Evolutionary conservation across 2,797 vertebrate genomes (phyloP), one percentile per base, ranked within the genome.

Genomic region (Ptychobarbus kaznakovi): DNA sequence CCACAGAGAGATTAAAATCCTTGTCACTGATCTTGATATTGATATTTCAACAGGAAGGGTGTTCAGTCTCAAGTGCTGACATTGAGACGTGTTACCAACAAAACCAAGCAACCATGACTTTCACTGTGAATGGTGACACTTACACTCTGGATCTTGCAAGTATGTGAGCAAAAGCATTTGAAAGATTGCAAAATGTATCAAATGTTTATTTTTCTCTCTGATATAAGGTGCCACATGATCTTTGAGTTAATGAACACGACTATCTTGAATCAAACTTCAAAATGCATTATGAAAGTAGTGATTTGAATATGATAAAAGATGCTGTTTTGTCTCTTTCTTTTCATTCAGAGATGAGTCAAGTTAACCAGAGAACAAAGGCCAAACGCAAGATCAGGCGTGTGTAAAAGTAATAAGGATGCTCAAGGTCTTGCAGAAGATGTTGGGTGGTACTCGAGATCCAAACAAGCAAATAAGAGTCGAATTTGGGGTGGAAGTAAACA

Each of bases 131-230:
- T 0, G 80, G 85, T 46, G 7, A 81, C 2, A 0, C 72, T 22
- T 94, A 93, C 89, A 86, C 74, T 2, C 87, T 95, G 80, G 89
- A 95, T 81, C 91, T 95, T 40, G 28, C 25, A 93, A 91, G 94
- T 95, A 63, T n/a, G 86, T 80, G 18, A 42, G 49, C 9, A 61
- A 70, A 61, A 38, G 35, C 51, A 51, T 85, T 63, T 10, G 58
- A 51, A n/a, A 46, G 10, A 12, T 20, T 68, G 16, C 10, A 69
- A 70, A 72, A 22, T 12, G 81, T 75, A 63, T 35, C n/a, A 18
- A 65, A 46, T 65, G 9, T 44, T 10, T 32, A 2, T 12, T 28
- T 46, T 25, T 7, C 16, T 58, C 44, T 66, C 2, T 18, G 44
- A 28, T 40, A 18, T 18, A 7, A 70, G 10, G 25, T 35, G 11